Evolutionary conservation across 2,113 vertebrate genomes (phyloP), one percentile per base, ranked within the genome.

Genomic region (Patagioenas fasciata): DNA sequence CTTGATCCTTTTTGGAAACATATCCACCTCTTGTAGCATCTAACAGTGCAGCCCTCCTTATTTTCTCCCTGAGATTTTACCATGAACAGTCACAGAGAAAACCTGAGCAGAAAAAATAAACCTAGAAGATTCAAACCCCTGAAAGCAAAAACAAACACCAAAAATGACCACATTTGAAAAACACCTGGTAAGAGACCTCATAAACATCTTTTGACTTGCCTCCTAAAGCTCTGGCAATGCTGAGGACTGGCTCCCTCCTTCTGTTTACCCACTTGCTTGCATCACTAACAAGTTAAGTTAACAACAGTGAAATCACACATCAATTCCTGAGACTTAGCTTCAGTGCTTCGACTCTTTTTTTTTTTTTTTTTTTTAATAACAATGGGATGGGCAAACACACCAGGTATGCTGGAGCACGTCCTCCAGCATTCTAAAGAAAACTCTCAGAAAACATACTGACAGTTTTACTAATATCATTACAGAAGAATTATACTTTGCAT

Each of bases 211-310:
- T 50, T 50, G 48, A 50, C 42, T 34, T 44, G 24, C 50, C 31
- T 71, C 34, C 32, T 44, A 34, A 79, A 79, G 51, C 42, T 56
- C 72, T 40, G 53, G 19, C 3, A 5, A 34, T 71, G 36, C 8
- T 18, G 24, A 6, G 19, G 70, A 79, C 57, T 80, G 51, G 85
- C 77, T 67, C n/a, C 42, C 34, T 77, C 38, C 31, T 80, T 31
- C 56, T 62, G 15, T 65, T 75, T 66, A 56, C 36, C 42, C 53
- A 10, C 17, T 74, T 6, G 1, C 67, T 47, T 64, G 62, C 36
- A 78, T 88, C 64, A 65, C 44, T 86, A 85, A 91, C 34, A 28
- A 88, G 26, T 58, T 74, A 88, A 79, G 70, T 81, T 95, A 92
- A 92, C 51, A 93, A 24, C 24, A 5, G 11, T 69, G 42, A 84